phyloP scores from a whole-genome alignment of 2,888 invertebrate genomes.

The Dolichomitus sp. region DNA sequence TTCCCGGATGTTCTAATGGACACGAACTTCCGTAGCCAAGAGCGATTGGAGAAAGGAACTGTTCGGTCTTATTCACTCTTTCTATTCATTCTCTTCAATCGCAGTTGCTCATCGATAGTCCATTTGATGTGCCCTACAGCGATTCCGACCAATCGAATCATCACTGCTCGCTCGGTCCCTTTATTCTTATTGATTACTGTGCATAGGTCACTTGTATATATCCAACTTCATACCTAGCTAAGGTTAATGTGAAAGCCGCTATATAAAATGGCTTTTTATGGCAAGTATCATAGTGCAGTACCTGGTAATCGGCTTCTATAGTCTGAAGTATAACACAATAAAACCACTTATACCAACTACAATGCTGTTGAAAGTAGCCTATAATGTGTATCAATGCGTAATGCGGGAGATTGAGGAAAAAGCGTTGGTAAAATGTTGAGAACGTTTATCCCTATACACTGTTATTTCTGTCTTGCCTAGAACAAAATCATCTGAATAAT shows the following conservation, averaged over 20 bases:
- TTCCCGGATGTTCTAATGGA: conserved; percentile 57
- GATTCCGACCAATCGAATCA: conserved; percentile 54
- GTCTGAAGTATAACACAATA: conserved; percentile 48
- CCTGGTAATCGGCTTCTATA: conserved; percentile 32
- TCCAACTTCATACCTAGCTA: neutral
- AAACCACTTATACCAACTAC: conserved; percentile 44
- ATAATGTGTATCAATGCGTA: neutral
- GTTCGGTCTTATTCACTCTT: conserved; percentile 10
- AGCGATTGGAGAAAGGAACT: conserved; percentile 12
- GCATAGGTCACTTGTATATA: conserved; percentile 17
- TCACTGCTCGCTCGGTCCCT: conserved; percentile 29
- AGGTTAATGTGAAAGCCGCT: neutral
- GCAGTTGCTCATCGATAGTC: neutral
- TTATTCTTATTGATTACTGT: conserved; percentile 45
- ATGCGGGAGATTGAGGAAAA: neutral
- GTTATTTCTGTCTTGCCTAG: neutral
- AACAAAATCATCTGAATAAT: neutral
- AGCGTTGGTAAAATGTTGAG: too few relatives aligned
- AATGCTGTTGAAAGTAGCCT: neutral
- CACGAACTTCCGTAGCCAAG: conserved; percentile 51
- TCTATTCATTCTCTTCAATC: conserved; percentile 29
- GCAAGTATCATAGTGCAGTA: neutral
- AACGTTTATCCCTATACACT: neutral
- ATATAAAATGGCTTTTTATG: conserved; percentile 7
- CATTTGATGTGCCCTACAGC: conserved; percentile 1